A percentile compares a stretch with the other conserved stretches of the same genome.
Evolutionary conservation across 2,888 invertebrate species (phyloP).

Genomic region (Panorpa germanica): DNA sequence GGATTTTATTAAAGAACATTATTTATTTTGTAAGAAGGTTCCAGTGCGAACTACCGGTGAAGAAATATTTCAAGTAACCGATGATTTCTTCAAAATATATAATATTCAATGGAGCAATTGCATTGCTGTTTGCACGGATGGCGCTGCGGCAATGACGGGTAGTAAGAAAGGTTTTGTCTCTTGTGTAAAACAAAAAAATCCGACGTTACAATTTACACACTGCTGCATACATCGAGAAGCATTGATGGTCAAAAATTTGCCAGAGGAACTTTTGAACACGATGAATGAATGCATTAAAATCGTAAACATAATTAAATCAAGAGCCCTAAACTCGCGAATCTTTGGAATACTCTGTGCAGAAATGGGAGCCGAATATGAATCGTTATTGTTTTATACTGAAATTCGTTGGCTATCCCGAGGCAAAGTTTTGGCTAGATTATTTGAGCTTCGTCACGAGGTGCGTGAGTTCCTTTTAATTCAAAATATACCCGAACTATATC

Average conservation of each 20-base stretch:
- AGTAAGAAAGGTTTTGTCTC: constrained; percentile 12
- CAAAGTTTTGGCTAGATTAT: constrained; percentile 12
- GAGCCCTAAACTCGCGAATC: constrained; percentile 12
- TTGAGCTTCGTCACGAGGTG: constrained; percentile 12
- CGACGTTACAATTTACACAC: constrained; percentile 12
- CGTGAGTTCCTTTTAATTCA: constrained; percentile 12
- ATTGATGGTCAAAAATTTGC: constrained; percentile 12
- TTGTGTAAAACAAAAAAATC: constrained; percentile 12
- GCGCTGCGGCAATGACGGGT: constrained; percentile 12
- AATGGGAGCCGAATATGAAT: constrained; percentile 12
- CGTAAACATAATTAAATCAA: constrained; percentile 11
- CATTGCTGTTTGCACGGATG: constrained; percentile 12
- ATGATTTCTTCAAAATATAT: constrained; percentile 12
- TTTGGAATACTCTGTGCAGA: constrained; percentile 12
- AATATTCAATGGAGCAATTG: constrained; percentile 12
- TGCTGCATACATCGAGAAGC: constrained; percentile 13
- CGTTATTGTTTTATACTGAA: constrained; percentile 11
- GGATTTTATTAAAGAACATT: constrained; percentile 10
- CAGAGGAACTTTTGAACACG: constrained; percentile 10
- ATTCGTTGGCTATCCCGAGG: constrained; percentile 12
- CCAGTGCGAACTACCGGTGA: constrained; percentile 11
- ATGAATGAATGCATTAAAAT: constrained; percentile 12
- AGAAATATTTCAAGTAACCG: constrained; percentile 12
- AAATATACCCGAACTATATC: too few species aligned
- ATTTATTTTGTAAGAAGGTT: constrained; percentile 12